Evolutionary conservation across 2,113 vertebrate species (phyloP).

Genomic region (Sapajus apella): DNA sequence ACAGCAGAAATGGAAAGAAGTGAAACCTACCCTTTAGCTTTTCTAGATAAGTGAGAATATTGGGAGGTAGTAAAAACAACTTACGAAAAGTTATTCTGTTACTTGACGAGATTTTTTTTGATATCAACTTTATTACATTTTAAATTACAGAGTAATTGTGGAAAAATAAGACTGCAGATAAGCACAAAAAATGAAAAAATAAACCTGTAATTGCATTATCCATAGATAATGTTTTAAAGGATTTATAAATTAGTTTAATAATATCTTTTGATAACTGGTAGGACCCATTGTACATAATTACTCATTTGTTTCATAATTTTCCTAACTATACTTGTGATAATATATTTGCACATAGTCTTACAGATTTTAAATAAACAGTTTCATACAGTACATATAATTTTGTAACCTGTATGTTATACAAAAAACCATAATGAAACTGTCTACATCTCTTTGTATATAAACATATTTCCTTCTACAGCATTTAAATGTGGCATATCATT

Average conservation of each 20-base stretch:
- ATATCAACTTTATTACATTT: background rate
- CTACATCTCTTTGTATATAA: background rate
- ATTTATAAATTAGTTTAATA: background rate
- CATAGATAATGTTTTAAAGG: background rate
- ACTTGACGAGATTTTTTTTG: background rate
- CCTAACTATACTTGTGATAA: background rate
- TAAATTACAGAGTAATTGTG: background rate
- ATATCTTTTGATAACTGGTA: background rate
- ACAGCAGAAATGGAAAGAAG: background rate
- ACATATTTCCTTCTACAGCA: background rate
- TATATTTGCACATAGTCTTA: background rate
- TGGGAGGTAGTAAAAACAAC: background rate
- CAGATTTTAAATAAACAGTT: background rate
- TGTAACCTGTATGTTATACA: background rate
- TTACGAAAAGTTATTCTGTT: slow-evolving; percentile 2
- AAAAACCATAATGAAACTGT: background rate
- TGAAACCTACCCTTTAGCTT: background rate
- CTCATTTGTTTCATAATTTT: background rate
- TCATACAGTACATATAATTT: background rate
- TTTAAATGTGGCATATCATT: background rate
- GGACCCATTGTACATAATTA: background rate
- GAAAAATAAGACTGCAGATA: background rate
- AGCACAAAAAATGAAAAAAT: background rate
- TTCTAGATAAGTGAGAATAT: background rate
- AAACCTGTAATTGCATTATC: background rate